phyloP scores from a whole-genome alignment of 2,888 invertebrate species.

The Aspidiotus destructor region DNA sequence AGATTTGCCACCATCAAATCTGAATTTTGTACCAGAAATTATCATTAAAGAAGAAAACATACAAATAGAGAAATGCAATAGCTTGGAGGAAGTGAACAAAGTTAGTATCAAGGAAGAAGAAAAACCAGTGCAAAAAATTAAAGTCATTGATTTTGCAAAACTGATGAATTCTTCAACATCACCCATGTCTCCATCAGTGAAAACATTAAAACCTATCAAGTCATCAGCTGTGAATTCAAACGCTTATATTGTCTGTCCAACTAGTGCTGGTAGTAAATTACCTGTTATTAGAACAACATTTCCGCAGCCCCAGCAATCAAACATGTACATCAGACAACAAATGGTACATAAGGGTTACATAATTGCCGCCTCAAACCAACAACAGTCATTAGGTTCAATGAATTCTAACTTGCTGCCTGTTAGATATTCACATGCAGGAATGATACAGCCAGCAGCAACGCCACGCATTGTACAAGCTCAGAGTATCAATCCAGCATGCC shows the following conservation, averaged over 20 bases:
- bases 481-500: background rate
- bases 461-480: background rate
- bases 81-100: background rate
- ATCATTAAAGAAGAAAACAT: background rate
- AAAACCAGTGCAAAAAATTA: conserved; percentile 18
- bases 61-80: background rate
- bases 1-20: background rate
- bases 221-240: background rate
- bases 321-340: background rate
- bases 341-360: background rate
- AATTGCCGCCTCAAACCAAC: background rate
- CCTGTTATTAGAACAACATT: background rate
- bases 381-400: background rate
- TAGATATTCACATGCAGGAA: background rate
- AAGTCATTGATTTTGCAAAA: conserved; percentile 18
- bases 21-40: background rate
- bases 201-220: background rate
- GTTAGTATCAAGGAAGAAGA: conserved; percentile 1
- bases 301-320: background rate
- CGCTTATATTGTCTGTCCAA: background rate
- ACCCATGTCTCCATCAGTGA: background rate
- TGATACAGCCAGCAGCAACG: background rate
- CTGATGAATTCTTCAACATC: conserved; percentile 3
- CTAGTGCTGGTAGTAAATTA: background rate
- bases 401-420: background rate